phyloP scores from a whole-genome alignment of 2,113 vertebrate species.

The Silurus asotus region DNA sequence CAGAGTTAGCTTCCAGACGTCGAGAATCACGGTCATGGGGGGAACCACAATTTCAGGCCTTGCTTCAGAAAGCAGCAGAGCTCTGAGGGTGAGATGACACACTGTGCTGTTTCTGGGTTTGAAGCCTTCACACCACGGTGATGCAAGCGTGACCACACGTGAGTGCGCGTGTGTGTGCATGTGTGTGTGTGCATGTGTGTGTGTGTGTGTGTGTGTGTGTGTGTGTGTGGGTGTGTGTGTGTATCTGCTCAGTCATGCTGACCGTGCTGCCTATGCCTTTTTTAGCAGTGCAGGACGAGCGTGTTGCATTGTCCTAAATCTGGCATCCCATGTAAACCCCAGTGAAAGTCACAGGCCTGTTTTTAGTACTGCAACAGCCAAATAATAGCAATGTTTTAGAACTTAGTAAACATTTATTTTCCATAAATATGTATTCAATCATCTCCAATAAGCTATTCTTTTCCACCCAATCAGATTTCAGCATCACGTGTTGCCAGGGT shows the following conservation, averaged over 20 bases:
- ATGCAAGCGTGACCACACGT: conserved; percentile 31
- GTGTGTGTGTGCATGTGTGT: background rate
- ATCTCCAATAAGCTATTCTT: too few relatives aligned
- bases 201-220: background rate
- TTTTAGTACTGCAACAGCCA: background rate
- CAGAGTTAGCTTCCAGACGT: conserved; percentile 53
- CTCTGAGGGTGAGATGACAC: conserved; percentile 31
- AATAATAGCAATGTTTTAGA: background rate
- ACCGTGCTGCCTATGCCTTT: conserved; percentile 24
- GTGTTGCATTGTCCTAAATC: conserved; percentile 9
- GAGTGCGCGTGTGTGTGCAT: too few relatives aligned
- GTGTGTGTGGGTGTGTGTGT: background rate
- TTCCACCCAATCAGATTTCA: too few relatives aligned
- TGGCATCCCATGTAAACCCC: background rate
- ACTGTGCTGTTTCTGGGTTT: conserved; percentile 12
- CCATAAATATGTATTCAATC: too few relatives aligned
- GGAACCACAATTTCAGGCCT: conserved; percentile 47
- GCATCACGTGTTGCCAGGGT: too few relatives aligned
- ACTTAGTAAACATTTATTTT: too few relatives aligned
- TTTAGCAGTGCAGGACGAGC: conserved; percentile 6
- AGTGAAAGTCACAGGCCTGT: conserved; percentile 14
- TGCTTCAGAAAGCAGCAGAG: conserved; percentile 23
- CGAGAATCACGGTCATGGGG: conserved; percentile 40
- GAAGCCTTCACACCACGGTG: conserved; percentile 14
- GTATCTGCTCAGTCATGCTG: conserved; percentile 5